Evolutionary conservation across 2,797 vertebrate species (phyloP).

Genomic region (Aviceda cuculoides): DNA sequence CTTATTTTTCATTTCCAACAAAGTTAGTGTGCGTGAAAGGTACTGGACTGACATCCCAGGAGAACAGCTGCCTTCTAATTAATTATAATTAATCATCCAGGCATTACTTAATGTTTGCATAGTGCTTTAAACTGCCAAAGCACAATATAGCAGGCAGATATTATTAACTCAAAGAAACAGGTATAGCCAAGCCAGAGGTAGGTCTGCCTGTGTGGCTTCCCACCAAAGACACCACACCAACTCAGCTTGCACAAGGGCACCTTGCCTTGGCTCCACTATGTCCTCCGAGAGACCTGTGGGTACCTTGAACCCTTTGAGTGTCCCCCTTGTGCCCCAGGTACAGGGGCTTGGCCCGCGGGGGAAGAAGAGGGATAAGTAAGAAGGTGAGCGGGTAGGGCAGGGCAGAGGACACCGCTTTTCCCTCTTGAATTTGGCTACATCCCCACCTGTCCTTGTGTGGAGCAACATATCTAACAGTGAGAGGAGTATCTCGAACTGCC

Average conservation of each 20-base stretch:
- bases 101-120: slow-evolving; percentile 61
- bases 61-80: slow-evolving; percentile 45
- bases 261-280: background rate
- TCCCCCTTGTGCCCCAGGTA: background rate
- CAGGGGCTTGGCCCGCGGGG: rapidly evolving
- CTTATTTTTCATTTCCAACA: slow-evolving; percentile 34
- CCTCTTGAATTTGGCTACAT: background rate
- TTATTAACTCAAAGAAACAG: background rate
- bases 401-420: background rate
- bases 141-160: background rate
- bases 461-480: background rate
- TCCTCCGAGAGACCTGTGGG: background rate
- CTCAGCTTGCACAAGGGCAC: background rate
- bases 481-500: rapidly evolving
- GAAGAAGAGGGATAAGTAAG: background rate
- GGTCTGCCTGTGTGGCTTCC: background rate
- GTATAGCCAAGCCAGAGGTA: background rate
- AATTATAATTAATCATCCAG: slow-evolving; percentile 60
- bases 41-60: slow-evolving; percentile 31
- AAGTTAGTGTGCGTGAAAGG: background rate
- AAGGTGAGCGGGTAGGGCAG: background rate
- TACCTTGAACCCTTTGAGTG: background rate
- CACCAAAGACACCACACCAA: background rate
- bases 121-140: slow-evolving; percentile 31
- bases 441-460: background rate